Percentiles rank a stretch among this genome's conserved stretches.
These are phyloP conservation scores for Cantharis nigra DNA, from an alignment of 2,888 invertebrate genomes.

Conservation along the genomic window DNA sequence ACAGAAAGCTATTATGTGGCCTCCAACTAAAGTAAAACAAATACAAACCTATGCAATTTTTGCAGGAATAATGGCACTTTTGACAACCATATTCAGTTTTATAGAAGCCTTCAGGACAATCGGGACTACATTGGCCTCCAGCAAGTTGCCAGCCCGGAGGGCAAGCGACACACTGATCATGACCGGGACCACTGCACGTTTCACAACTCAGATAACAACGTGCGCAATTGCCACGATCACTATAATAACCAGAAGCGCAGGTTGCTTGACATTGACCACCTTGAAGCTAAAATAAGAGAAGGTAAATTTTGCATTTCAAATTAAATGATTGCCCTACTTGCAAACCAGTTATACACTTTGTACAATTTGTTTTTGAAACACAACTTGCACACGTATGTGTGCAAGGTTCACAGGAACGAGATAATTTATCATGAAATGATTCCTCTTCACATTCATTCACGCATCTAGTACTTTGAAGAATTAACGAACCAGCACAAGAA, in stretches of 20 bases:
- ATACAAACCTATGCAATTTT: constrained; percentile 78
- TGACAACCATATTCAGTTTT: constrained; percentile 81
- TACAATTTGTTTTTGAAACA: constrained; percentile 79
- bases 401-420: constrained; percentile 72
- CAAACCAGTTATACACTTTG: constrained; percentile 74
- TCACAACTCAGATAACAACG: constrained; percentile 84
- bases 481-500: constrained; percentile 73
- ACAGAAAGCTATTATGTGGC: constrained; percentile 17
- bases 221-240: constrained; percentile 80
- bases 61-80: constrained; percentile 87
- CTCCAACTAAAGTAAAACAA: not conserved
- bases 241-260: constrained; percentile 83
- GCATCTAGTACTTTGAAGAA: constrained; percentile 75
- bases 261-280: constrained; percentile 82
- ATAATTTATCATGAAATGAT: constrained; percentile 70
- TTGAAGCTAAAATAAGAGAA: constrained; percentile 61
- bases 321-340: constrained; percentile 52
- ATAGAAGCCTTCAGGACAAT: constrained; percentile 87
- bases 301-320: not conserved
- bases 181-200: constrained; percentile 82
- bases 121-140: constrained; percentile 82
- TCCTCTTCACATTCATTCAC: constrained; percentile 77
- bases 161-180: constrained; percentile 85
- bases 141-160: constrained; percentile 80
- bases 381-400: constrained; percentile 79